Percentiles rank a stretch among this genome's conserved stretches.
Conservation (phyloP, 1,140 invertebrate species). For the Drosophila truncata region DNA sequence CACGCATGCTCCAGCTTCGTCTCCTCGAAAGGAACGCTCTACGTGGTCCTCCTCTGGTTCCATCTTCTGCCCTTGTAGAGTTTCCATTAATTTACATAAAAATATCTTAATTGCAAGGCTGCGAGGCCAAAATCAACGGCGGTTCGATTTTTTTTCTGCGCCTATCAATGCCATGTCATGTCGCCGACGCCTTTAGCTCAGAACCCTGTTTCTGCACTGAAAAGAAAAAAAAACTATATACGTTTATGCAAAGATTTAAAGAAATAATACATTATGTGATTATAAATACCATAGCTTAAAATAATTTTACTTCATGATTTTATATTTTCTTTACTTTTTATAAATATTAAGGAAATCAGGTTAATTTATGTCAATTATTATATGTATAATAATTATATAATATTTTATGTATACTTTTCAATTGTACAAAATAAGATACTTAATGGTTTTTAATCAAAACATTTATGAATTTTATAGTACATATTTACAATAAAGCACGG, state of each 20-base stretch:
- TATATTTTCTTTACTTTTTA: neutral
- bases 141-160: slow-evolving; percentile 28
- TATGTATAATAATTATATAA: no score
- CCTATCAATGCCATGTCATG: slow-evolving; percentile 78
- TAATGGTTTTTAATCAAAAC: neutral
- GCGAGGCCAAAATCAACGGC: slow-evolving; percentile 17
- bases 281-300: no score
- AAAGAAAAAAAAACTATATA: neutral
- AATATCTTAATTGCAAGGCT: slow-evolving; percentile 77
- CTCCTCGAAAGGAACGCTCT: slow-evolving; percentile 2
- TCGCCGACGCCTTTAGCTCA: slow-evolving; percentile 54
- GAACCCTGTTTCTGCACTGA: neutral
- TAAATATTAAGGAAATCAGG: neutral
- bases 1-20: slow-evolving; percentile 58
- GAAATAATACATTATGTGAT: neutral
- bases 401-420: neutral
- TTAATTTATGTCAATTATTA: neutral
- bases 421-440: neutral
- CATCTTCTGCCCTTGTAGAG: slow-evolving; percentile 11
- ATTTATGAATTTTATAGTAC: no score
- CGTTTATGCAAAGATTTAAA: neutral
- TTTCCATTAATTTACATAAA: slow-evolving; percentile 79
- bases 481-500: no score
- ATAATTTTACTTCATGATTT: neutral
- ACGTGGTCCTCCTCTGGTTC: neutral